Base-by-base conservation (phyloP, 2,113 vertebrate species). In the sheep (Ovis aries) region DNA sequence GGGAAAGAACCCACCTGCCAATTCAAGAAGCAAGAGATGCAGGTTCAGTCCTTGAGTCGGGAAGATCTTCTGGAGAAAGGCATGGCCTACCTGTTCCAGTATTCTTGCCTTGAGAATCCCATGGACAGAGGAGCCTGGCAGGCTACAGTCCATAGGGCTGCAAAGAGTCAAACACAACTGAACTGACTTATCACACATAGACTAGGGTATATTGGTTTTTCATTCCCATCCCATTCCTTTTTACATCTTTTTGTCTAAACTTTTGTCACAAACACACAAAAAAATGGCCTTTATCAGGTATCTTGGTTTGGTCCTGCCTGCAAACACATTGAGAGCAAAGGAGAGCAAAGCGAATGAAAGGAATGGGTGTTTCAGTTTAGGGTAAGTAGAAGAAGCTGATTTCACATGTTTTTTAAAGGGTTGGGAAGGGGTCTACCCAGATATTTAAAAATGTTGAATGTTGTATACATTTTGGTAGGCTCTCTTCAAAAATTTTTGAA, bases 1-100 rank as follows among this genome's bases (percentile, higher is more conserved):
- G 67, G 36, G 23, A 40, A 74, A 71, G 67, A 71, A 40, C n/a
- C 9, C 19, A 5, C n/a, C n/a, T 11, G 64, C 33, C 17, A 36
- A 19, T 71, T 71, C n/a, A 71, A 71, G 64, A 71, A 71, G 36
- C 64, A 36, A 67, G n/a, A 71, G 64, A 36, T 1, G n/a, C 64
- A 71, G n/a, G 64, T 23, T 36, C n/a, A 36, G 0, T 36, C n/a
- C n/a, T 36, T 71, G 5, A 19, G n/a, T 23, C 0, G 5, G n/a
- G n/a, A 71, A 71, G 67, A 23, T 23, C n/a, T 36, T n/a, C n/a
- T 71, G 67, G 10, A 40, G n/a, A 23, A 40, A 6, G 67, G 2
- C 67, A 71, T 71, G 67, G 67, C 67, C 67, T 5, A 40, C 19
- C 19, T 23, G 10, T 10, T 71, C 67, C 67, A 40, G 19, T 23